phyloP scores from a whole-genome alignment of 2,113 vertebrate genomes.

The Lipophrys pholis region DNA sequence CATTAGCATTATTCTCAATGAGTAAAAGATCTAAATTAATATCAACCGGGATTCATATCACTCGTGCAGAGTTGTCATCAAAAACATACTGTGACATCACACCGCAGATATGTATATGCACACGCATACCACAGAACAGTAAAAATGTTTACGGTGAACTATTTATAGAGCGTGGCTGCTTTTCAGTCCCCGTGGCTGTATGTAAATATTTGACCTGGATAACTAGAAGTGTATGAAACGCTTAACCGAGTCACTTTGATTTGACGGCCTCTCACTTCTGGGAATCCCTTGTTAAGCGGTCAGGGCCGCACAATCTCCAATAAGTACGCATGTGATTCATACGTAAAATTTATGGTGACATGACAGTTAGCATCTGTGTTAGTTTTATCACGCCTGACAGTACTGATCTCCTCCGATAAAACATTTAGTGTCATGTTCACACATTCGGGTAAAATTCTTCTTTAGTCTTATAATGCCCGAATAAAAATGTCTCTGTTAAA shows the following conservation, averaged over 20 bases:
- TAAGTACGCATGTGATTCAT: constrained; percentile 35
- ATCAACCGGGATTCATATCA: not conserved
- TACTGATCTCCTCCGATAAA: constrained; percentile 25
- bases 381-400: constrained; percentile 34
- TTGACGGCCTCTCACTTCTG: constrained; percentile 61
- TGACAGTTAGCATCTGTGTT: constrained; percentile 67
- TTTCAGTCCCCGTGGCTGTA: constrained; percentile 25
- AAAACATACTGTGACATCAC: constrained; percentile 62
- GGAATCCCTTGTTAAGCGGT: constrained; percentile 62
- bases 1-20: not conserved
- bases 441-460: not conserved
- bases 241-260: constrained; percentile 41
- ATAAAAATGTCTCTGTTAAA: not conserved
- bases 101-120: constrained; percentile 49
- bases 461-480: not conserved
- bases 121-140: constrained; percentile 51
- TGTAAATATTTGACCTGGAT: constrained; percentile 65
- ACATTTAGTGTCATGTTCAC: constrained; percentile 11
- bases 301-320: constrained; percentile 47
- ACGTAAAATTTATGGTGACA: constrained; percentile 55
- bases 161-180: constrained; percentile 61
- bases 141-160: constrained; percentile 64
- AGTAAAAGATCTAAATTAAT: not conserved
- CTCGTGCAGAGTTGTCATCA: constrained; percentile 5
- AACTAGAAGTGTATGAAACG: constrained; percentile 48